phyloP scores from a whole-genome alignment of 2,888 invertebrate genomes.

The Agrotis segetum region DNA sequence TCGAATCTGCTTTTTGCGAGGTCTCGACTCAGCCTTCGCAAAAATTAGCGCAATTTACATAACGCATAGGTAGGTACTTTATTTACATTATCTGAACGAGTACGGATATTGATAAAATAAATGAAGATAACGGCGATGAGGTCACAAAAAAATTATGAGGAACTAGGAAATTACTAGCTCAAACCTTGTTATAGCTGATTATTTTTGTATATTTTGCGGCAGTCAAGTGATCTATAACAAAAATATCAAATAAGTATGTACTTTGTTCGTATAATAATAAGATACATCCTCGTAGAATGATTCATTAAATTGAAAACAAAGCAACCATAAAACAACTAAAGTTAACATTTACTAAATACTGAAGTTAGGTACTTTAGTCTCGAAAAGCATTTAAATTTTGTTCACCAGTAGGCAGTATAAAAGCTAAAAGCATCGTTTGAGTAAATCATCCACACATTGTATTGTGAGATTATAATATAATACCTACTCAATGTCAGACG shows the following conservation, averaged over 20 bases:
- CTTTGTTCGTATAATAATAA: no score
- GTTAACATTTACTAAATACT: background rate
- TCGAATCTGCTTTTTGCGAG: constrained; percentile 85
- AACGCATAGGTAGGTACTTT: constrained; percentile 74
- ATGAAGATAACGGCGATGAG: constrained; percentile 76
- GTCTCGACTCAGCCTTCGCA: constrained; percentile 83
- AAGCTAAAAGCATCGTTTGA: constrained; percentile 27
- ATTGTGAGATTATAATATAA: constrained; percentile 36
- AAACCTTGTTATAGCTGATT: constrained; percentile 21
- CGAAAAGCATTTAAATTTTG: constrained; percentile 5
- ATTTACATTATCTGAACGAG: constrained; percentile 75
- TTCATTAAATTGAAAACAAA: background rate
- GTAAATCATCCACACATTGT: constrained; percentile 34
- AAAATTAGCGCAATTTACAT: constrained; percentile 88
- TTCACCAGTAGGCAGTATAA: constrained; percentile 32
- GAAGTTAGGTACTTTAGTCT: background rate
- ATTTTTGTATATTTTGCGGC: constrained; percentile 24
- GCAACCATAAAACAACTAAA: background rate
- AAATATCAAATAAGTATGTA: background rate
- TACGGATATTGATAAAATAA: constrained; percentile 76
- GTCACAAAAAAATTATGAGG: constrained; percentile 72
- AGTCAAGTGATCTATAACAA: background rate
- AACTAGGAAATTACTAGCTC: constrained; percentile 73
- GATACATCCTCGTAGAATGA: background rate
- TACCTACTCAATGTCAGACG: constrained; percentile 31